Conservation (phyloP, 2,888 invertebrate species). For the Netelia fuscicornis region DNA sequence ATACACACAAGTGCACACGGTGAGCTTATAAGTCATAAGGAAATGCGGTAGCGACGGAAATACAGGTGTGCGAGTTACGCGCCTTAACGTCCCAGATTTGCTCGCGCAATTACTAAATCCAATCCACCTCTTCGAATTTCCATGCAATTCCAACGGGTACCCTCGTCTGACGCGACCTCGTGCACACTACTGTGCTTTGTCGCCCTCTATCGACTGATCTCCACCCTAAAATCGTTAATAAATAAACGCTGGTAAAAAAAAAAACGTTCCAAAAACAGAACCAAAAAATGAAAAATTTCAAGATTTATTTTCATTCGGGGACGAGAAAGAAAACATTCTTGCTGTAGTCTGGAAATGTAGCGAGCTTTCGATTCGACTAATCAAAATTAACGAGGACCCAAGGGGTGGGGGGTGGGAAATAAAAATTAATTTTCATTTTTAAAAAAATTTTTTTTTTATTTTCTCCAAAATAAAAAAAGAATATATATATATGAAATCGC, state of each 20-base stretch:
- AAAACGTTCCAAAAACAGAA: background rate
- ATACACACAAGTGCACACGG: background rate
- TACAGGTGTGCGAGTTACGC: slow-evolving; percentile 15
- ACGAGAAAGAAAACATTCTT: background rate
- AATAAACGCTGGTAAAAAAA: no score
- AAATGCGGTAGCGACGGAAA: slow-evolving; percentile 46
- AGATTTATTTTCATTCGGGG: background rate
- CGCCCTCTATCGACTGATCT: background rate
- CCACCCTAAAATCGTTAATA: background rate
- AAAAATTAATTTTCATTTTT: background rate
- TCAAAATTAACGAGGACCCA: background rate
- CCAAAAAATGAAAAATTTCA: background rate
- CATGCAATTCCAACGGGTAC: slow-evolving; percentile 49
- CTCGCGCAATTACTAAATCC: slow-evolving; percentile 47
- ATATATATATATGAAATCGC: slow-evolving; percentile 3
- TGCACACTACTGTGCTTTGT: background rate
- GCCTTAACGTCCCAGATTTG: background rate
- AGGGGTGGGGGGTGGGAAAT: background rate
- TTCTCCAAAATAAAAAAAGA: background rate
- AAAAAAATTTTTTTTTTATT: background rate
- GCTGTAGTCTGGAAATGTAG: background rate
- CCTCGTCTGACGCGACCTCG: slow-evolving; percentile 3
- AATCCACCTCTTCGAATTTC: slow-evolving; percentile 48
- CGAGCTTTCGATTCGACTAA: background rate
- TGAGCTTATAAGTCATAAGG: slow-evolving; percentile 40